A percentile compares a stretch with the other conserved stretches of the same genome.
Evolutionary conservation across 2,113 vertebrate genomes (phyloP).

Genomic region (Himantopus leucocephalus): DNA sequence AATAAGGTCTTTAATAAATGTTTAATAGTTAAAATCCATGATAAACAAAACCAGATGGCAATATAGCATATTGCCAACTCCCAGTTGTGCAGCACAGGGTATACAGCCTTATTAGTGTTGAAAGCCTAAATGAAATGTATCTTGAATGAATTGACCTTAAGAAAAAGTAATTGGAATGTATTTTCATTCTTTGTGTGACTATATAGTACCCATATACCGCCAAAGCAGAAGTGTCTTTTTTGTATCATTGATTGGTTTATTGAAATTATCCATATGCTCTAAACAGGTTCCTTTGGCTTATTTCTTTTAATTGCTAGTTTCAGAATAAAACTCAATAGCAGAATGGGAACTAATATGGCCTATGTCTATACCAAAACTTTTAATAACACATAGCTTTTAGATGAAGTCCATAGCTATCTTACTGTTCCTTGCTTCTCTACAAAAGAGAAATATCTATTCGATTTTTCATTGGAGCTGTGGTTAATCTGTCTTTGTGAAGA

Average conservation of each 20-base stretch:
- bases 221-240: neutral
- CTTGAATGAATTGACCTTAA: neutral
- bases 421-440: neutral
- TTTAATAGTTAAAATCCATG: constrained; percentile 56
- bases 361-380: neutral
- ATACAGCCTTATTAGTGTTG: neutral
- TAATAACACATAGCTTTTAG: neutral
- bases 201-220: neutral
- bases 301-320: neutral
- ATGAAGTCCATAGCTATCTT: neutral
- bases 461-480: neutral
- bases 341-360: neutral
- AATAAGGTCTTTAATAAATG: constrained; percentile 59
- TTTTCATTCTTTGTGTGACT: neutral
- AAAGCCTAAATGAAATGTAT: neutral
- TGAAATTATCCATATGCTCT: neutral
- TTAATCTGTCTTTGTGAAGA: neutral
- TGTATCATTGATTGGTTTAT: neutral
- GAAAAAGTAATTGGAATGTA: neutral
- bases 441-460: neutral
- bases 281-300: neutral
- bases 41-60: constrained; percentile 61
- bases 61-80: constrained; percentile 24
- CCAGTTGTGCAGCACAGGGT: neutral
- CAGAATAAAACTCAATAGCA: neutral